Base-by-base conservation (phyloP, 2,797 vertebrate species). In the Podarcis lilfordi region DNA sequence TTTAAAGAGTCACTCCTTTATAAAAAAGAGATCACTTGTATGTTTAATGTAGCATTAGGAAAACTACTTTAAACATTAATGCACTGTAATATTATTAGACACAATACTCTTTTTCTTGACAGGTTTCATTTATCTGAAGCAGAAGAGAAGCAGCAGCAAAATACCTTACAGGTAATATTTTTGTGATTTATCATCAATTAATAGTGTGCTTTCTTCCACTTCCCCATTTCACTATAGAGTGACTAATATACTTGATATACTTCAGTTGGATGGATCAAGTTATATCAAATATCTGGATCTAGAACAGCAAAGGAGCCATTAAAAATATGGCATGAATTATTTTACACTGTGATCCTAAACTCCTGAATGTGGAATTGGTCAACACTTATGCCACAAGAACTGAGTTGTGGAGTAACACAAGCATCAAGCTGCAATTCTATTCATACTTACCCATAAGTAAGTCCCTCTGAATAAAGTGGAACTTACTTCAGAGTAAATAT, bases 41-140 rank as follows among this genome's bases (percentile, higher is more conserved):
- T 92, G 66, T 87, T 93, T 86, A 80, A 71, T 23, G 61, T 35
- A 93, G 77, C 84, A 89, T 91, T 92, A 92, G 79, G 92, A 79
- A 93, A 94, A 89, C 8, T 0, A 1, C 84, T 88, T 94, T 91
- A 94, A 94, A 90, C 94, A 94, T 92, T 89, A 93, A 89, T 59
- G 92, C 75, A 92, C 10, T 92, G 79, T 89, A 94, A 72, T 85
- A 90, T 71, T 91, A 91, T 88, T 90, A 92, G 27, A 80, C 92
- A 71, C 87, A 89, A 89, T 84, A 84, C 75, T 74, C 37, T n/a
- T 95, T 86, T 91, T 86, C 76, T 89, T 92, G 88, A 94, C 92
- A 90, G 88, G 75, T 93, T 93, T 93, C 84, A 91, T 91, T 88
- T 85, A 92, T 87, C 76, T 79, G 59, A 86, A 21, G 59, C 0